Conservation (phyloP, 2,888 invertebrate genomes). For the Aporophyla nigra region DNA sequence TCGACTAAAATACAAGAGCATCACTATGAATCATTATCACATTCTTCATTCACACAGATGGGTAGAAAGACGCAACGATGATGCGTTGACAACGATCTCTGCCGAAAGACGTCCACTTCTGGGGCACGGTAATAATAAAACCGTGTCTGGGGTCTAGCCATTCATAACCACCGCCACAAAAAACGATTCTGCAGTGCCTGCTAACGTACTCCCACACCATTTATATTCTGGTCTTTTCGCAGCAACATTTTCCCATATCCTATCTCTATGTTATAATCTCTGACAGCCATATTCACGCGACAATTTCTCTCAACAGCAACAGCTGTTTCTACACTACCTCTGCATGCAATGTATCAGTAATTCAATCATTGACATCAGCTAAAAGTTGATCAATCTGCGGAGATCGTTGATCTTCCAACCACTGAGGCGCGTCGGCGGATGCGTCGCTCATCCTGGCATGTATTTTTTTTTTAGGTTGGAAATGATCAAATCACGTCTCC, state of each 20-base stretch:
- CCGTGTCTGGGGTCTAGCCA: too few species aligned
- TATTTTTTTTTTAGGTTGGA: too few species aligned
- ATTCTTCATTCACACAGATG: background rate
- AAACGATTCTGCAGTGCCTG: too few species aligned
- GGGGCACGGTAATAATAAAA: too few species aligned
- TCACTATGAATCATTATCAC: background rate
- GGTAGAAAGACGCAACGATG: background rate
- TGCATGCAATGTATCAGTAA: conserved; percentile 44
- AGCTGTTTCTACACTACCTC: conserved; percentile 6
- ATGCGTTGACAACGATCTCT: background rate
- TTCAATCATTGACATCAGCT: conserved; percentile 24
- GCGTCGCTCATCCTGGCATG: conserved; percentile 30
- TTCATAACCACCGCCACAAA: too few species aligned
- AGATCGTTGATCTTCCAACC: conserved; percentile 42
- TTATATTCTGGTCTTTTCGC: background rate
- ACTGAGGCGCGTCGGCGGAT: conserved; percentile 22
- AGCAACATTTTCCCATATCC: background rate
- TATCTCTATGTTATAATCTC: background rate
- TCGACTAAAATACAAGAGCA: background rate
- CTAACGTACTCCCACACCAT: too few species aligned
- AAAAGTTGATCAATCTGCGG: conserved; percentile 39
- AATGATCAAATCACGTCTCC: too few species aligned
- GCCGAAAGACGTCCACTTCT: background rate
- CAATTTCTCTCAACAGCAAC: conserved; percentile 26
- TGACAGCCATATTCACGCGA: background rate